A percentile compares a stretch with the other conserved stretches of the same genome.
These are phyloP conservation scores for Andrena bicolor DNA, from an alignment of 2,888 invertebrate genomes.

Conservation along the genomic window DNA sequence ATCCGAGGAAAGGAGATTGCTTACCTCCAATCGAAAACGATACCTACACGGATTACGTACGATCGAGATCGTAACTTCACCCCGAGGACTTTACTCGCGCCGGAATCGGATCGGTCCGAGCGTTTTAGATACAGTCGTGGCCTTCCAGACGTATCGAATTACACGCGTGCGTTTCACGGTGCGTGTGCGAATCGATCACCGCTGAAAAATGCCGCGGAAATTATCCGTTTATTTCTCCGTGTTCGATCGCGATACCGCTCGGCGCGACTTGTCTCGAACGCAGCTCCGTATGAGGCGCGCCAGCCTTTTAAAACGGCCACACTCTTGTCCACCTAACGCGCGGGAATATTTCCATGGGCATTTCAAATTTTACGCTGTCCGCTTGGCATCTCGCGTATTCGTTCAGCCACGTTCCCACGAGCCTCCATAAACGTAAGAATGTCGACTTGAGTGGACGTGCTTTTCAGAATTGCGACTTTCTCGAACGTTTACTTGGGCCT, in stretches of 20 bases:
- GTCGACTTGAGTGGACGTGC: background rate
- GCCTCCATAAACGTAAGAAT: background rate
- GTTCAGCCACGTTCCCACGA: slow-evolving; percentile 15
- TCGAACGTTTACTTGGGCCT: background rate
- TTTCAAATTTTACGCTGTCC: background rate
- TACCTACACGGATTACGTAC: slow-evolving; percentile 65
- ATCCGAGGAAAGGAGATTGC: slow-evolving; percentile 46
- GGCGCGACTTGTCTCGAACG: background rate
- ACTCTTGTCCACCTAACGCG: background rate
- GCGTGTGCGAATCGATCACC: slow-evolving; percentile 1
- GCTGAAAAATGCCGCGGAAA: slow-evolving; percentile 13
- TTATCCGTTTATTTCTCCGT: slow-evolving; percentile 9
- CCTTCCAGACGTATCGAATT: slow-evolving; percentile 59
- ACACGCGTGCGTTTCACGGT: slow-evolving; percentile 33
- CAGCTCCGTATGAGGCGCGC: background rate
- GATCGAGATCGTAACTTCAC: slow-evolving; percentile 70
- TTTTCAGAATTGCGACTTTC: background rate
- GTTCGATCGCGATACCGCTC: slow-evolving; percentile 5
- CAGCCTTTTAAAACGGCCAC: background rate
- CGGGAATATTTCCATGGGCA: background rate
- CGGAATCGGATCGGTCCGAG: slow-evolving; percentile 60
- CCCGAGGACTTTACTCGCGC: slow-evolving; percentile 70
- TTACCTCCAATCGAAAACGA: slow-evolving; percentile 65
- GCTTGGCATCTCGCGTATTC: background rate
- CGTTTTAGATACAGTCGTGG: slow-evolving; percentile 31